Percentiles rank a stretch among this genome's conserved stretches.
Evolutionary conservation across 1,140 invertebrate genomes (phyloP).

Genomic region (Pomacea maculata): DNA sequence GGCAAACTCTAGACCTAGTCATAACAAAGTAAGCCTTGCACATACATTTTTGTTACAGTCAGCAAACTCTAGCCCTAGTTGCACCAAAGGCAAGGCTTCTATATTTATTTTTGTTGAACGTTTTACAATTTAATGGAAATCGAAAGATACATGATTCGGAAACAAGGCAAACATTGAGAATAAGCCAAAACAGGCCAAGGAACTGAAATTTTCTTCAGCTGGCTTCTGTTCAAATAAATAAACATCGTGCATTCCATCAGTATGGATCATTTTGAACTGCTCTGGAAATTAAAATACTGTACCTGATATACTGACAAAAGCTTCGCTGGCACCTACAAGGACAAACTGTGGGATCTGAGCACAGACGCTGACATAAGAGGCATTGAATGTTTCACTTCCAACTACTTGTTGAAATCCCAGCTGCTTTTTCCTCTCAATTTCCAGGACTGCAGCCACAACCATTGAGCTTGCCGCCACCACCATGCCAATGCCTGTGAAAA

Average conservation of each 20-base stretch:
- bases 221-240: too few relatives aligned
- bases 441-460: constrained; percentile 64
- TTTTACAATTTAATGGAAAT: not conserved
- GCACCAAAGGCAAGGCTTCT: not conserved
- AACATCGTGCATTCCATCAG: too few relatives aligned
- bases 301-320: constrained; percentile 65
- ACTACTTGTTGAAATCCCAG: constrained; percentile 44
- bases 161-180: too few relatives aligned
- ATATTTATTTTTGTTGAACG: not conserved
- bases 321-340: constrained; percentile 68
- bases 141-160: not conserved
- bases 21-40: not conserved
- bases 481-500: constrained; percentile 63
- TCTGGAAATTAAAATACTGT: not conserved
- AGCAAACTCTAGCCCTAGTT: not conserved
- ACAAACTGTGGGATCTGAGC: constrained; percentile 68
- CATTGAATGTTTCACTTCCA: constrained; percentile 42
- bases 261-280: too few relatives aligned
- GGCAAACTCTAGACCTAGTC: constrained; percentile 64
- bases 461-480: constrained; percentile 63
- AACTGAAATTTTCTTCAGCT: too few relatives aligned
- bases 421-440: constrained; percentile 61
- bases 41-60: not conserved
- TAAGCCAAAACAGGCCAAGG: too few relatives aligned
- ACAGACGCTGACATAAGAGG: constrained; percentile 48